Evolutionary conservation across 2,113 vertebrate species (phyloP).

Genomic region (Elanus axillaris): DNA sequence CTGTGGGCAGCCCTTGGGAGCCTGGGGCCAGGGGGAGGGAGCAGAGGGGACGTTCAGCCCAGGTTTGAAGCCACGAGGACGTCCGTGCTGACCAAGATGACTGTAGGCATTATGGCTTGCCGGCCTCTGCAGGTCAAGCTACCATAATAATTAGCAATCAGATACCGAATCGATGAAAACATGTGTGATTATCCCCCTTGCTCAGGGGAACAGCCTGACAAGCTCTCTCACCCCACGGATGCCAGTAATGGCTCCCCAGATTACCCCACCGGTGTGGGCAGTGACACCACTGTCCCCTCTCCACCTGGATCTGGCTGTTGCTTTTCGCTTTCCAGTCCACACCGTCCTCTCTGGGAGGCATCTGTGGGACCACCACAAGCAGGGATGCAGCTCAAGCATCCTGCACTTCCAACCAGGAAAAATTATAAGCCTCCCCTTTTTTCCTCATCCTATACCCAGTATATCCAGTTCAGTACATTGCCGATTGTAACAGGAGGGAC

Average conservation of each 20-base stretch:
- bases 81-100: accelerated
- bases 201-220: background rate
- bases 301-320: background rate
- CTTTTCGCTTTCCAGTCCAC: background rate
- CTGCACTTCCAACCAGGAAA: background rate
- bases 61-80: background rate
- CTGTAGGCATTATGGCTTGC: accelerated
- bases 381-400: background rate
- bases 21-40: background rate
- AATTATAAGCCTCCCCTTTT: background rate
- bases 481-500: background rate
- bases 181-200: accelerated
- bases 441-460: background rate
- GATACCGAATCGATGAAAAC: background rate
- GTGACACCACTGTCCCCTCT: background rate
- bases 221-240: background rate
- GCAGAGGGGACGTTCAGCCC: background rate
- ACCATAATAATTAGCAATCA: background rate
- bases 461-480: background rate
- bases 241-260: accelerated
- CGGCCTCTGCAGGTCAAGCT: background rate
- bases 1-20: background rate
- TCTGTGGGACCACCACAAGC: accelerated
- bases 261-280: accelerated
- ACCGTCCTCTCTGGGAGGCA: accelerated